phyloP scores from a whole-genome alignment of 2,888 invertebrate species.

The Ichneumoninae sp. region DNA sequence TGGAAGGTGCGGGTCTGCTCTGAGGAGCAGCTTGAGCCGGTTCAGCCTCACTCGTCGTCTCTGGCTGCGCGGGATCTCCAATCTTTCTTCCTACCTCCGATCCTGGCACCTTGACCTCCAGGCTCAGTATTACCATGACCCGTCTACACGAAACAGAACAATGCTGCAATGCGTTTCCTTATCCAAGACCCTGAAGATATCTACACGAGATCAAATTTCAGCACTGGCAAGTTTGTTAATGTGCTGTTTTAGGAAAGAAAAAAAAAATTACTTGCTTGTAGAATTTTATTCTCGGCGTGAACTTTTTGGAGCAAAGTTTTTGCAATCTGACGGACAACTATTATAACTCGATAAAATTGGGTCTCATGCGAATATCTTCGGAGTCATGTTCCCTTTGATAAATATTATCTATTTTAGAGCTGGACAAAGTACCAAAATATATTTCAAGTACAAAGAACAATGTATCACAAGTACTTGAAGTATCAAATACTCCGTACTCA shows the following conservation, averaged over 20 bases:
- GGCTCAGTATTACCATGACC: slow-evolving; percentile 93
- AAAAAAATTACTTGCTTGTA: too few species aligned
- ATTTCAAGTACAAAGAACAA: too few species aligned
- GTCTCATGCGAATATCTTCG: too few species aligned
- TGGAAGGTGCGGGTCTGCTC: slow-evolving; percentile 55
- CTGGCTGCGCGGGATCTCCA: slow-evolving; percentile 90
- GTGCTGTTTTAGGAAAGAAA: too few species aligned
- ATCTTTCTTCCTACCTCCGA: slow-evolving; percentile 90
- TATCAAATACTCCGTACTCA: slow-evolving; percentile 79
- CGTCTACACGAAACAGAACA: slow-evolving; percentile 86
- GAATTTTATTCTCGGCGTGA: too few species aligned
- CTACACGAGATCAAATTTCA: too few species aligned
- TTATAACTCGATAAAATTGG: too few species aligned
- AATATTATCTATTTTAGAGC: not conserved
- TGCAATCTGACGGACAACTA: too few species aligned
- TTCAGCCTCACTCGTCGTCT: slow-evolving; percentile 68
- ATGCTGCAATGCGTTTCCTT: not conserved
- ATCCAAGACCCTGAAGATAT: too few species aligned
- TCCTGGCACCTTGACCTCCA: slow-evolving; percentile 91
- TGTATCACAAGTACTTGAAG: not conserved
- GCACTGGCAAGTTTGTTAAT: too few species aligned
- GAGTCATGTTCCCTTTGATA: not conserved
- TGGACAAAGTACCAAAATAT: too few species aligned
- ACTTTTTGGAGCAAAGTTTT: too few species aligned
- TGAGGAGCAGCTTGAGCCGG: slow-evolving; percentile 63